Base-by-base conservation (phyloP, 1,140 invertebrate species). In the Lepidotrigona ventralis region DNA sequence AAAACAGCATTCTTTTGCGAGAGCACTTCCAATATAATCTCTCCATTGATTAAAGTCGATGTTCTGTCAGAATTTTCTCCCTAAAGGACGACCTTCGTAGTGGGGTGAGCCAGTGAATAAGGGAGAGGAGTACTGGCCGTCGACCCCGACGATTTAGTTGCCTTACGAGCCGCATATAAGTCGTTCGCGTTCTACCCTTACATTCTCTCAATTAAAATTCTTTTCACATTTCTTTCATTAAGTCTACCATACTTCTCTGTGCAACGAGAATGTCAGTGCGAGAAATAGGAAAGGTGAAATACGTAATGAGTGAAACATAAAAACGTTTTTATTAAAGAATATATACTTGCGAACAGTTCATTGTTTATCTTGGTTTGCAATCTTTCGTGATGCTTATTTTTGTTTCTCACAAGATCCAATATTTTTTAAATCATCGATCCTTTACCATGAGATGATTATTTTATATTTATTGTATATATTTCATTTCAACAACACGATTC, bases 41-140 rank as follows among this genome's bases (percentile, higher is more conserved):
- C 80, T 86, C 79, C 87, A 86, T 89, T 89, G 87, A 89, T 89
- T 80, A 81, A 86, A 89, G 81, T 78, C 84, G 79, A 88, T 79
- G 81, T 88, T 86, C 86, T 89, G 86, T 88, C 78, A 85, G 85
- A 88, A 86, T 86, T 66, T 66, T 75, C 81, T 69, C 84, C 83
- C 84, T 71, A 51, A 85, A 68, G 78, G 68, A 81, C 83, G n/a
- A 78, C 72, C 54, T 39, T 54, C 56, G 54, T 75, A 81, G 71
- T 81, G 75, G 79, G 79, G 81, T 84, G 73, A 54, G 68, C 53
- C 56, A 64, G 72, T 75, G 79, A 79, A 74, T 85, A 73, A 75
- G 84, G 54, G 79, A 77, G 79, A 77, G 39, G 66, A 85, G 77
- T 29, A 70, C 68, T 88, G 86, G 87, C 60, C 87, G 79, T 81